Evolutionary conservation across 2,797 vertebrate genomes (phyloP).

Genomic region (Paedocypris micromegethes): DNA sequence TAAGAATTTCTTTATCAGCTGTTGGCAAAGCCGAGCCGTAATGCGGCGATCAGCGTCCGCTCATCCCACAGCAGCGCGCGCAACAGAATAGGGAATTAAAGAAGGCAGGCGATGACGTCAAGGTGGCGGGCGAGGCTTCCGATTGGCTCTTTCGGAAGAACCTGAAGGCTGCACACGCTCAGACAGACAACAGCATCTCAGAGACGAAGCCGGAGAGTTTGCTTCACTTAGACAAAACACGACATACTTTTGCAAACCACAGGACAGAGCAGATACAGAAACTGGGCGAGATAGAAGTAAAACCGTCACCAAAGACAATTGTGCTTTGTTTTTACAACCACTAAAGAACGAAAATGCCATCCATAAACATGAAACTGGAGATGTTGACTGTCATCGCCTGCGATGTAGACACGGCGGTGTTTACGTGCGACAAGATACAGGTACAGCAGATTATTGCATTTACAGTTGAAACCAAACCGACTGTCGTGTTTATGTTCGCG

Average conservation of each 20-base stretch:
- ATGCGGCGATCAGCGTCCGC: slow-evolving; percentile 5
- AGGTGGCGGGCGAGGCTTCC: slow-evolving; percentile 49
- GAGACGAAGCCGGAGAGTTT: slow-evolving; percentile 22
- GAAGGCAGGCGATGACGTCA: slow-evolving; percentile 66
- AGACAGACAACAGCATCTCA: slow-evolving; percentile 21
- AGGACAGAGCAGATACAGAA: not conserved
- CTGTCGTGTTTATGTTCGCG: slow-evolving; percentile 16
- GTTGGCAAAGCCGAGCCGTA: slow-evolving; percentile 14
- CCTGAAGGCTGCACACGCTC: slow-evolving; percentile 37
- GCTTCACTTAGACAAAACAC: slow-evolving; percentile 23
- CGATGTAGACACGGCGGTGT: slow-evolving; percentile 75
- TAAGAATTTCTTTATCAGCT: not conserved
- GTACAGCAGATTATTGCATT: slow-evolving; percentile 53
- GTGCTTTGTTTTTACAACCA: slow-evolving; percentile 40
- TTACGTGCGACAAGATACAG: slow-evolving; percentile 78
- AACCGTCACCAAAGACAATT: slow-evolving; percentile 21
- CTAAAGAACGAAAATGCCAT: slow-evolving; percentile 70
- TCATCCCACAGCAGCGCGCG: slow-evolving; percentile 5
- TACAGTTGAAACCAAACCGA: not conserved
- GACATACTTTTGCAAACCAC: not conserved
- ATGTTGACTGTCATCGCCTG: slow-evolving; percentile 80
- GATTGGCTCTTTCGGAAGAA: slow-evolving; percentile 38
- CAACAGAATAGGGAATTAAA: slow-evolving; percentile 44
- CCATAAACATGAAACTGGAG: slow-evolving; percentile 82
- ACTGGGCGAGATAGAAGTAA: slow-evolving; percentile 10